phyloP scores from a whole-genome alignment of 1,140 invertebrate species.

The Apis laboriosa region DNA sequence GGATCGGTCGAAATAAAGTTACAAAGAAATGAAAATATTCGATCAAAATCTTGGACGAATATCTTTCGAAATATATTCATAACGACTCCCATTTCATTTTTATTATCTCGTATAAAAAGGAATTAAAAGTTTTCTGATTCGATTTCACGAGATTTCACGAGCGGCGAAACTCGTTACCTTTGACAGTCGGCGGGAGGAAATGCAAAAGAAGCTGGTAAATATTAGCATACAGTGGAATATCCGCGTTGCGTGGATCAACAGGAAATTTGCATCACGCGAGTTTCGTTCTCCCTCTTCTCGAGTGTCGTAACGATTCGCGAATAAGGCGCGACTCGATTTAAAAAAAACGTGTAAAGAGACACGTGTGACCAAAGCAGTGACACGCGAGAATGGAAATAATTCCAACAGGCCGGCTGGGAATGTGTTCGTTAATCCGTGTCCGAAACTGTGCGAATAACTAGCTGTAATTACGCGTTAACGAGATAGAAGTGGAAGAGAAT shows the following conservation, averaged over 20 bases:
- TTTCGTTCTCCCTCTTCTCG: background rate
- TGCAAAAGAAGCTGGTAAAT: constrained; percentile 1
- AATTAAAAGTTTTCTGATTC: background rate
- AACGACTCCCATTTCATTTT: too few relatives aligned
- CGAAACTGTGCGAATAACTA: background rate
- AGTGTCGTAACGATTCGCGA: constrained; percentile 10
- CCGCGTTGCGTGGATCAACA: constrained; percentile 2
- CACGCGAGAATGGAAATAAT: background rate
- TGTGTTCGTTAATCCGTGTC: constrained; percentile 3
- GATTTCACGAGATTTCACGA: background rate
- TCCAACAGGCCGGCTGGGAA: background rate
- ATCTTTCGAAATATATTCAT: too few relatives aligned
- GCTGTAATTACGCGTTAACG: constrained; percentile 10
- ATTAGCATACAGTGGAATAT: constrained; percentile 40
- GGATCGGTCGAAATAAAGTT: too few relatives aligned
- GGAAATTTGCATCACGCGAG: constrained; percentile 31
- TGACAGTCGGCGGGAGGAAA: background rate
- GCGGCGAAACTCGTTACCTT: background rate
- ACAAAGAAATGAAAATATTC: too few relatives aligned
- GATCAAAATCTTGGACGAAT: too few relatives aligned
- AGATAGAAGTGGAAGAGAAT: background rate
- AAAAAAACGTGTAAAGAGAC: background rate
- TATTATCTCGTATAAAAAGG: too few relatives aligned
- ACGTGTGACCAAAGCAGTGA: too few relatives aligned
- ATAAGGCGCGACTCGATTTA: background rate